These are phyloP conservation scores for Reticulitermes speratus DNA, from an alignment of 1,140 invertebrate species.

Conservation along the genomic window DNA sequence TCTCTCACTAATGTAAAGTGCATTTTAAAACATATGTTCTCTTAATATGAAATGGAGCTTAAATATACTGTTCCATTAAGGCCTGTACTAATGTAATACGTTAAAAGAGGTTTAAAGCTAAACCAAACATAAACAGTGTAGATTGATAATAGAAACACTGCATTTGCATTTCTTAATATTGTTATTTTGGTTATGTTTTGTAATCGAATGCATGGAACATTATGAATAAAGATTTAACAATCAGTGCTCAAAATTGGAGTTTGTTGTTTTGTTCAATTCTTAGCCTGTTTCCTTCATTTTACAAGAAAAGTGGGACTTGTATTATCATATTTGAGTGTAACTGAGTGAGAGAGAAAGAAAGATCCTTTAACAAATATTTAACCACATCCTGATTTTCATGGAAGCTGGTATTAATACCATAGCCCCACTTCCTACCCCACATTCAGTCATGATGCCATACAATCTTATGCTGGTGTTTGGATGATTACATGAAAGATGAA, in stretches of 20 bases:
- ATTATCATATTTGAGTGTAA: no score
- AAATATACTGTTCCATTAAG: not conserved
- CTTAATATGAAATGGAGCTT: not conserved
- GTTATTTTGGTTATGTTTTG: conserved; percentile 1
- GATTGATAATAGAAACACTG: not conserved
- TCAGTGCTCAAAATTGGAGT: not conserved
- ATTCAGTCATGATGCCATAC: no score
- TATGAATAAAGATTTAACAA: conserved; percentile 12
- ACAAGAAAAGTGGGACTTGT: no score
- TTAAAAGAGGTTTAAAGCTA: not conserved
- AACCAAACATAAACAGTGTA: not conserved
- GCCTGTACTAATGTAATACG: not conserved
- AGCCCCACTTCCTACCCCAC: no score
- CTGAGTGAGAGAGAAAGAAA: no score
- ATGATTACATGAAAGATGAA: no score
- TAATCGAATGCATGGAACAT: not conserved
- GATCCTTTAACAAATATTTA: no score
- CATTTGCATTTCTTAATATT: not conserved
- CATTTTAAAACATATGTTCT: not conserved
- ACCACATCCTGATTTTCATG: no score
- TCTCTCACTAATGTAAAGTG: not conserved
- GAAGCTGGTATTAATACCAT: no score
- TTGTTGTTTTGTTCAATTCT: no score
- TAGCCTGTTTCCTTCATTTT: no score
- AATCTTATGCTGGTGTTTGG: no score